Evolutionary conservation across 2,113 vertebrate genomes (phyloP).

Genomic region (Nannobrachium achirus): DNA sequence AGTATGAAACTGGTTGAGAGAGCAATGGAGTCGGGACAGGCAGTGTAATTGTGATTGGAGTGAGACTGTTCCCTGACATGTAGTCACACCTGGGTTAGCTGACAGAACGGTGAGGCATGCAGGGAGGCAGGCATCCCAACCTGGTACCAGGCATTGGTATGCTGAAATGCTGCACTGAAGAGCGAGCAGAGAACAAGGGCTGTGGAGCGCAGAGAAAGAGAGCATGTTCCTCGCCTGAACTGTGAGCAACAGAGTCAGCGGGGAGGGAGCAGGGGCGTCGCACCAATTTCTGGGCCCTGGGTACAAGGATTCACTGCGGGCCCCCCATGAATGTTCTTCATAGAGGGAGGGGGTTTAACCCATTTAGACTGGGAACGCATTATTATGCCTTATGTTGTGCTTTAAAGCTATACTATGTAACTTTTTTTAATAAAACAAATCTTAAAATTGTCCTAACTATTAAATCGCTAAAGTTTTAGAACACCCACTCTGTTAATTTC

Average conservation of each 20-base stretch:
- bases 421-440: too few relatives aligned
- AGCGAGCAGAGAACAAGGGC: conserved; percentile 64
- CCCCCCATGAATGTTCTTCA: too few relatives aligned
- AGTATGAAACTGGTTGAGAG: conserved; percentile 14
- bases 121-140: conserved; percentile 45
- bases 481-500: too few relatives aligned
- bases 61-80: conserved; percentile 70
- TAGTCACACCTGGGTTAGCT: conserved; percentile 76
- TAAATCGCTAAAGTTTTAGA: too few relatives aligned
- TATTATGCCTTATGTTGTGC: too few relatives aligned
- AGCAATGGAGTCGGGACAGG: conserved; percentile 36
- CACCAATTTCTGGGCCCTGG: too few relatives aligned
- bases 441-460: too few relatives aligned
- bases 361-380: too few relatives aligned
- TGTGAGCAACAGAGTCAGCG: conserved; percentile 28
- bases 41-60: conserved; percentile 66
- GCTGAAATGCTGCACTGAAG: conserved; percentile 65
- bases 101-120: conserved; percentile 48
- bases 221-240: conserved; percentile 54
- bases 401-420: too few relatives aligned
- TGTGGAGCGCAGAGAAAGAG: conserved; percentile 71
- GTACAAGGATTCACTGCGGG: too few relatives aligned
- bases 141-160: conserved; percentile 72
- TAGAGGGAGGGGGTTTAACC: too few relatives aligned
- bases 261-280: conserved; percentile 12